phyloP scores from a whole-genome alignment of 1,140 invertebrate genomes.

The Anastrepha ludens region DNA sequence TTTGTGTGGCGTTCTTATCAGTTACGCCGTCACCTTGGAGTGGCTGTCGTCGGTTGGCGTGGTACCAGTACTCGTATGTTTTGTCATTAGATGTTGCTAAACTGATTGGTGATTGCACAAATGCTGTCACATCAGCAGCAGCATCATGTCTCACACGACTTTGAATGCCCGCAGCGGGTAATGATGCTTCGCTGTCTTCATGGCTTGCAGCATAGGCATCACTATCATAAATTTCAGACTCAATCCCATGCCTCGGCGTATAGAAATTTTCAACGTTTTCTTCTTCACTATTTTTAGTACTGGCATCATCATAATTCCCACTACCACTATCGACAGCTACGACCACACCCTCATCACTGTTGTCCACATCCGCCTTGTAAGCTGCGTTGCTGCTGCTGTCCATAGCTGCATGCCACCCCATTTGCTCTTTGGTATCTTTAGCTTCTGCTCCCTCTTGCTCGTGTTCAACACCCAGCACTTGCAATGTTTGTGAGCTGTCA shows the following conservation, averaged over 20 bases:
- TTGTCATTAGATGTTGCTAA: slow-evolving; percentile 42
- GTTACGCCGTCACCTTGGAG: not conserved
- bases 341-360: not conserved
- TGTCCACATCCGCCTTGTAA: not conserved
- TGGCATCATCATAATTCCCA: not conserved
- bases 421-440: not conserved
- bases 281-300: not conserved
- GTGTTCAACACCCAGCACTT: not conserved
- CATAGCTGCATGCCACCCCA: not conserved
- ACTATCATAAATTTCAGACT: not conserved
- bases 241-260: not conserved
- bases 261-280: not conserved
- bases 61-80: slow-evolving; percentile 22
- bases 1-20: not conserved
- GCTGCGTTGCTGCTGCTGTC: not conserved
- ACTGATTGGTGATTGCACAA: slow-evolving; percentile 10
- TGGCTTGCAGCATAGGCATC: not conserved
- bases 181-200: not conserved
- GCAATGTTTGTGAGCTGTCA: not conserved
- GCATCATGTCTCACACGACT: not conserved
- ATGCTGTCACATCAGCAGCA: not conserved
- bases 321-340: not conserved
- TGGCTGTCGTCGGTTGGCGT: not conserved
- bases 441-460: not conserved
- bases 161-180: not conserved